Evolutionary conservation across 2,888 invertebrate genomes (phyloP).

Genomic region (Xestia sexstrigata): DNA sequence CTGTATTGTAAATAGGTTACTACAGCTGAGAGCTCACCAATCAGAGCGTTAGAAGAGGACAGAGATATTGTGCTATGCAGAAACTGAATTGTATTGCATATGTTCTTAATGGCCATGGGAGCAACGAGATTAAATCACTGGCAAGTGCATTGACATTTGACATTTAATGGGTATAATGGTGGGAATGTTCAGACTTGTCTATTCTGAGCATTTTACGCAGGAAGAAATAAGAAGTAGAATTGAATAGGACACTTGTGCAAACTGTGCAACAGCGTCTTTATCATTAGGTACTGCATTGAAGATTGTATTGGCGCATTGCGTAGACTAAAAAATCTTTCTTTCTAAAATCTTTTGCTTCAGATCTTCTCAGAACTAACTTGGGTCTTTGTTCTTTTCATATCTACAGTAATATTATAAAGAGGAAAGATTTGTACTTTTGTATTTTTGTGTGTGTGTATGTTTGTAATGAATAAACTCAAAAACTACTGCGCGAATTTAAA

Average conservation of each 20-base stretch:
- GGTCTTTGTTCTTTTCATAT: neutral
- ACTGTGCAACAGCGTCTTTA: neutral
- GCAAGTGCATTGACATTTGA: slow-evolving; percentile 21
- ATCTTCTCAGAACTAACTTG: neutral
- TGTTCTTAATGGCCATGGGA: neutral
- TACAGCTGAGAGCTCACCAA: slow-evolving; percentile 57
- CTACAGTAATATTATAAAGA: no score
- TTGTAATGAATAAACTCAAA: no score
- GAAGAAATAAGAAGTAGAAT: neutral
- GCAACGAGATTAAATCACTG: neutral
- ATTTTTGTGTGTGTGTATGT: no score
- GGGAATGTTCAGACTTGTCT: neutral
- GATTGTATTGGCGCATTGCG: neutral
- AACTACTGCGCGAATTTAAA: no score
- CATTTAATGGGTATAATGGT: slow-evolving; percentile 14
- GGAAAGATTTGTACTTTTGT: no score
- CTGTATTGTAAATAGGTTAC: slow-evolving; percentile 63
- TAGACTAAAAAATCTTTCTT: neutral
- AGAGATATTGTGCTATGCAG: slow-evolving; percentile 23
- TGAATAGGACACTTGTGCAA: neutral
- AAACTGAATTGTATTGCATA: slow-evolving; percentile 12
- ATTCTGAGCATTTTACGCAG: neutral
- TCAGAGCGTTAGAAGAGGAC: slow-evolving; percentile 43
- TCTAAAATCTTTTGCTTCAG: neutral
- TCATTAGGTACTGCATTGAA: neutral